These are phyloP conservation scores for Agrotis ipsilon DNA, from an alignment of 2,888 invertebrate genomes.

Conservation along the genomic window DNA sequence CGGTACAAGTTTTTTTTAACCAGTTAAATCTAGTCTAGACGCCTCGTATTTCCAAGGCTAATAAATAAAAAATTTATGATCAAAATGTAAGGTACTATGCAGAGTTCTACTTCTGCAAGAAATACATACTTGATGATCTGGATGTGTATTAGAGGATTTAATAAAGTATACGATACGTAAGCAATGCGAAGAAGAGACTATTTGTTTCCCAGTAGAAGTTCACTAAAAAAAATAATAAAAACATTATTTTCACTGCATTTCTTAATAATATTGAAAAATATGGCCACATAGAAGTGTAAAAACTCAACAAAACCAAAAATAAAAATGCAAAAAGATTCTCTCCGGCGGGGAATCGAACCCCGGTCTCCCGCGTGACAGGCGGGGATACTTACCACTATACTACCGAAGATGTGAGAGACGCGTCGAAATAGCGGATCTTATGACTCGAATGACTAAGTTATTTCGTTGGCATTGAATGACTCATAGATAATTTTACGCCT, in stretches of 20 bases:
- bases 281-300: fast-evolving
- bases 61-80: too few relatives aligned
- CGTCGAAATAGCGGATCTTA: constrained; percentile 36
- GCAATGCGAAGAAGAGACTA: not conserved
- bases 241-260: too few relatives aligned
- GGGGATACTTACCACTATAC: constrained; percentile 92
- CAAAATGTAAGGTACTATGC: too few relatives aligned
- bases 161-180: too few relatives aligned
- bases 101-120: too few relatives aligned
- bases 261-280: not conserved
- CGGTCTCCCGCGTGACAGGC: constrained; percentile 92
- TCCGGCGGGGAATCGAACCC: constrained; percentile 92
- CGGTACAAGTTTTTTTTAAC: too few relatives aligned
- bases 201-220: too few relatives aligned
- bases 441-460: constrained; percentile 16
- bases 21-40: too few relatives aligned
- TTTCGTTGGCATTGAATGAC: not conserved
- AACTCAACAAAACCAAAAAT: not conserved
- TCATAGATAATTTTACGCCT: constrained; percentile 44
- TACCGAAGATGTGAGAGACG: constrained; percentile 81
- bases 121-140: too few relatives aligned
- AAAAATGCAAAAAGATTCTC: constrained; percentile 73
- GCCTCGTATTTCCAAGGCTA: too few relatives aligned
- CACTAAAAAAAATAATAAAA: not conserved
- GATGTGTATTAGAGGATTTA: too few relatives aligned